Evolutionary conservation across 2,888 invertebrate genomes (phyloP), one percentile per base, ranked within the genome.

Genomic region (Metalampra italica): DNA sequence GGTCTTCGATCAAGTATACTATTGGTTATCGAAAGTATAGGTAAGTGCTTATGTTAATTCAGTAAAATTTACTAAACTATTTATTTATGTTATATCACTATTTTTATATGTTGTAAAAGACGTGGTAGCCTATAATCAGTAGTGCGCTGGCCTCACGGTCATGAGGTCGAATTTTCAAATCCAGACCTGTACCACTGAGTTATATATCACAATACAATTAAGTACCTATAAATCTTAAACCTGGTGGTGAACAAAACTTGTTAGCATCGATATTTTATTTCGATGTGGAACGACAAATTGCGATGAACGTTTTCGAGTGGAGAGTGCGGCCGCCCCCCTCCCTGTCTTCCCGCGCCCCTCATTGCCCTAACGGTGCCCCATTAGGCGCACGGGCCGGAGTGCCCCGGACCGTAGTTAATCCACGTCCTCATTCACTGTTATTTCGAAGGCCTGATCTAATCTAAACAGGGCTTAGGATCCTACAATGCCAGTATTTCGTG

Each of bases 361-460:
- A 87, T 85, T 82, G 85, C 77, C 83, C 78, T 83, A 86, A 87
- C 86, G 76, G 81, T 78, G 81, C 69, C 75, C 88, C 87, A 88
- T 88, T 88, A 86, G 82, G 83, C 82, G 82, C 84, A 82, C 82
- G 83, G 85, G 78, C 83, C 85, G 75, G 79, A 85, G 83, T 86
- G 83, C 81, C 74, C 82, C 84, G 86, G 85, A 87, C 87, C 89
- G 86, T 86, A 88, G 87, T 89, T 88, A 89, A 89, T 88, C 89
- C 89, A 86, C 83, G 86, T 87, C 87, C 88, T 89, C 87, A 87
- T 89, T 89, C 87, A 85, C 87, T 89, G 89, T 89, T 89, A 89
- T 89, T 89, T 86, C 86, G 83, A 86, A 87, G 88, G 86, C 83
- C 87, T 88, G 87, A 88, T 89, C 88, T 88, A 89, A 89, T 89